Evolutionary conservation across 2,888 invertebrate genomes (phyloP).

Genomic region (Hymenopus coronatus): DNA sequence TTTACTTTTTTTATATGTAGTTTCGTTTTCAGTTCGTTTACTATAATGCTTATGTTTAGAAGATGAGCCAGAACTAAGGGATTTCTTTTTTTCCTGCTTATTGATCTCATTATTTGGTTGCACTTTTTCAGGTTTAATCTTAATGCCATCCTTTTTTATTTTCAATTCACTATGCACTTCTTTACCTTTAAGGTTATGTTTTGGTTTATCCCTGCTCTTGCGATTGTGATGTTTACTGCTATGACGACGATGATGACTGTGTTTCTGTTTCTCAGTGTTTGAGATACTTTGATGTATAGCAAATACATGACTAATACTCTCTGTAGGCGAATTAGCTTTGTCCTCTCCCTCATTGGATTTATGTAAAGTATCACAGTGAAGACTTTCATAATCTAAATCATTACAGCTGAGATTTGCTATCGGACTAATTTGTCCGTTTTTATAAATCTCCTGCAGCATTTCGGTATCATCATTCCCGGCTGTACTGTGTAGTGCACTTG

Average conservation of each 20-base stretch:
- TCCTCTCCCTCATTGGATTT: neutral
- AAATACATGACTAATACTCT: neutral
- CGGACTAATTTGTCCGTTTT: constrained; percentile 33
- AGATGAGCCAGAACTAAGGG: neutral
- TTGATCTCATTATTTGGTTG: no score
- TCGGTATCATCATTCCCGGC: neutral
- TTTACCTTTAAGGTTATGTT: constrained; percentile 25
- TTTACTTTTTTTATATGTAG: neutral
- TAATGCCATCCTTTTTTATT: no score
- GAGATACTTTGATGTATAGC: constrained; percentile 22
- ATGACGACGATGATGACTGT: neutral
- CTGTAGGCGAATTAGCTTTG: neutral
- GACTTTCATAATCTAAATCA: no score
- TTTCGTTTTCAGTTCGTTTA: neutral
- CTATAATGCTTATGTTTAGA: neutral
- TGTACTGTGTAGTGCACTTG: neutral
- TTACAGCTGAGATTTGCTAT: constrained; percentile 34
- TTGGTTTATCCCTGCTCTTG: constrained; percentile 34
- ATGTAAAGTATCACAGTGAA: no score
- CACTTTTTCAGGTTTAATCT: no score
- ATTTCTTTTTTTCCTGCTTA: no score
- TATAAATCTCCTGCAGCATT: neutral
- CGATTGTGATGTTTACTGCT: neutral
- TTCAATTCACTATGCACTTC: neutral
- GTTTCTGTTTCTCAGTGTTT: constrained; percentile 30